Evolutionary conservation across 2,888 invertebrate species (phyloP).

Genomic region (Cheiracanthium punctorium): DNA sequence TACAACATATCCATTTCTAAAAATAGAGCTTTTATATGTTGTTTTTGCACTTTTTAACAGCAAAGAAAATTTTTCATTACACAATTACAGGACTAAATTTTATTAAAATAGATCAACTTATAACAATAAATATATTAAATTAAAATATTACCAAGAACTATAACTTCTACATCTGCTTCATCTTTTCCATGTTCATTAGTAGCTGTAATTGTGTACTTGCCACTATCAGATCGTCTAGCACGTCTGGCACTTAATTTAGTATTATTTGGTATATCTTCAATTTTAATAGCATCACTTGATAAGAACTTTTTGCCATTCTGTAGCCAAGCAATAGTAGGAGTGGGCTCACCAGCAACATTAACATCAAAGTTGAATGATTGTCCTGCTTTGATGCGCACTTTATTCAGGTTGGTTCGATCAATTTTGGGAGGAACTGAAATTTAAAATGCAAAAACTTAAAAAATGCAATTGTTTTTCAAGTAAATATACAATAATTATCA

Average conservation of each 20-base stretch:
- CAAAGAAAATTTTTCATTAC: no score
- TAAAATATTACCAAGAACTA: constrained; percentile 81
- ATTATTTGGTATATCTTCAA: constrained; percentile 93
- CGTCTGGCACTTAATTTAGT: constrained; percentile 90
- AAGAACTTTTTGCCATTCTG: constrained; percentile 83
- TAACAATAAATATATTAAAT: no score
- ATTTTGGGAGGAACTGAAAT: constrained; percentile 77
- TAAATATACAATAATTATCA: no score
- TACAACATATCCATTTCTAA: no score
- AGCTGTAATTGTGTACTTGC: constrained; percentile 91
- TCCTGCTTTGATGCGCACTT: constrained; percentile 76
- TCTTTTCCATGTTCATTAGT: constrained; percentile 96
- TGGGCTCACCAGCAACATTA: constrained; percentile 77
- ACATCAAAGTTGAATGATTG: constrained; percentile 76
- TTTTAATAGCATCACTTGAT: constrained; percentile 82
- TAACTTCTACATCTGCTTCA: constrained; percentile 89
- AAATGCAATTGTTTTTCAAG: no score
- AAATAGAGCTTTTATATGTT: no score
- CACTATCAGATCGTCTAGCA: constrained; percentile 88
- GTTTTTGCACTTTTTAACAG: no score
- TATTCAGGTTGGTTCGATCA: constrained; percentile 75
- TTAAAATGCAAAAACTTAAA: no score
- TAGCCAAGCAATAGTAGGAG: constrained; percentile 83
- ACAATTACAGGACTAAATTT: no score
- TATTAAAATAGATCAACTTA: no score